Percentiles rank a stretch among this genome's conserved stretches.
Conservation (phyloP, 2,888 invertebrate species). For the Cantharis nigra region DNA sequence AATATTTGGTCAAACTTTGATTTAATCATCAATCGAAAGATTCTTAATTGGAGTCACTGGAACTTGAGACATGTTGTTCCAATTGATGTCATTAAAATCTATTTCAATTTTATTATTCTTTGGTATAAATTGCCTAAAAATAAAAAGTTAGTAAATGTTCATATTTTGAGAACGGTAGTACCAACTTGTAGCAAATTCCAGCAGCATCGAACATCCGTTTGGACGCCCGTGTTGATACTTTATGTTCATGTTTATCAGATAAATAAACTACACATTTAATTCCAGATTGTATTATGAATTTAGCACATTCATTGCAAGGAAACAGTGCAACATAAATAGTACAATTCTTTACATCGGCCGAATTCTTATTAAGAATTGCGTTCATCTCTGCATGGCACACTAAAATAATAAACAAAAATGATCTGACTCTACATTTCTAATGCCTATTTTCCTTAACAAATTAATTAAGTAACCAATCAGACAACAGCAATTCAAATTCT, state of each 20-base stretch:
- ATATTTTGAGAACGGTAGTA: background rate
- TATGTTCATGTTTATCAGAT: constrained; percentile 79
- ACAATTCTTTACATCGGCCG: constrained; percentile 75
- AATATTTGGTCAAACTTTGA: background rate
- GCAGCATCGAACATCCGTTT: constrained; percentile 82
- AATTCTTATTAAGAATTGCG: constrained; percentile 91
- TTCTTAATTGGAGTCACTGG: constrained; percentile 48
- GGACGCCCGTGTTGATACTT: constrained; percentile 72
- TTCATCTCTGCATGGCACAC: constrained; percentile 99
- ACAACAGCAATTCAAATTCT: no score
- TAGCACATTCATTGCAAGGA: constrained; percentile 98
- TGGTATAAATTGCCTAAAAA: background rate
- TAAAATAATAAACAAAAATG: constrained; percentile 53
- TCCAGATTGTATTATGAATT: constrained; percentile 93
- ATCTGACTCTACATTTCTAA: no score
- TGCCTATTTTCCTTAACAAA: no score
- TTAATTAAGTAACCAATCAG: no score
- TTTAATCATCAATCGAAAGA: background rate
- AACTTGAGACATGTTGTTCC: constrained; percentile 59
- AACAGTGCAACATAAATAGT: constrained; percentile 88
- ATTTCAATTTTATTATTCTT: background rate
- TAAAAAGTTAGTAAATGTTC: background rate
- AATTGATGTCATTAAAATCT: constrained; percentile 66
- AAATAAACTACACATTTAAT: constrained; percentile 79
- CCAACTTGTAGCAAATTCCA: constrained; percentile 70